Conservation (phyloP, 2,797 vertebrate genomes). For the Sebastolobus alascanus region DNA sequence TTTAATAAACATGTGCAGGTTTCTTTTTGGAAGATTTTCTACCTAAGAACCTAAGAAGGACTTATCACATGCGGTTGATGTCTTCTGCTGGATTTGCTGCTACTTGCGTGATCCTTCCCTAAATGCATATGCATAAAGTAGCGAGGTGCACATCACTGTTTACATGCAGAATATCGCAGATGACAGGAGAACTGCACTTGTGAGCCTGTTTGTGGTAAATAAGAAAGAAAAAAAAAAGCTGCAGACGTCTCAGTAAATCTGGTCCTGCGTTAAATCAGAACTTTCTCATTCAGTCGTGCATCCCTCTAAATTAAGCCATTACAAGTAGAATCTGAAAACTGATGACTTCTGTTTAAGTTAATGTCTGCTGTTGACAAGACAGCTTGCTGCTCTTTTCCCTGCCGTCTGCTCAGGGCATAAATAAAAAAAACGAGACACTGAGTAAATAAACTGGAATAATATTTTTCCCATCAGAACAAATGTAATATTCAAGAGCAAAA, state of each 20-base stretch:
- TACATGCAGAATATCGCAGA: neutral
- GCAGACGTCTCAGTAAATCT: slow-evolving; percentile 7
- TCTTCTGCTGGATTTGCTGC: slow-evolving; percentile 4
- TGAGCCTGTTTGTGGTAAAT: slow-evolving; percentile 12
- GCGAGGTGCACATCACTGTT: neutral
- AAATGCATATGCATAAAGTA: neutral
- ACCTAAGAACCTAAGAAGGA: neutral
- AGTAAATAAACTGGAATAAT: slow-evolving; percentile 14
- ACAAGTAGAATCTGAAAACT: slow-evolving; percentile 6
- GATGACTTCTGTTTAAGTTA: slow-evolving; percentile 25
- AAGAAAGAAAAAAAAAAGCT: neutral
- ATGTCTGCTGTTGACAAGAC: neutral
- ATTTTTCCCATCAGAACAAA: slow-evolving; percentile 10
- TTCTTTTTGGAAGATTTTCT: neutral
- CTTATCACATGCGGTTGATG: neutral
- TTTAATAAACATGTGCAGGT: neutral
- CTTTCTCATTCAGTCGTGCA: neutral
- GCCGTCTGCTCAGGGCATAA: neutral
- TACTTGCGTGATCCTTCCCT: neutral
- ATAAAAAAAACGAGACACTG: neutral
- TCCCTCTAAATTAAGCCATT: slow-evolving; percentile 6
- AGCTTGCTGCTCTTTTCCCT: neutral
- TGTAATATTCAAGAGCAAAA: slow-evolving; percentile 15
- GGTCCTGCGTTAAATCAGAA: slow-evolving; percentile 10
- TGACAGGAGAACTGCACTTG: neutral